phyloP scores from a whole-genome alignment of 2,113 vertebrate genomes.

The Psilopogon haemacephalus region DNA sequence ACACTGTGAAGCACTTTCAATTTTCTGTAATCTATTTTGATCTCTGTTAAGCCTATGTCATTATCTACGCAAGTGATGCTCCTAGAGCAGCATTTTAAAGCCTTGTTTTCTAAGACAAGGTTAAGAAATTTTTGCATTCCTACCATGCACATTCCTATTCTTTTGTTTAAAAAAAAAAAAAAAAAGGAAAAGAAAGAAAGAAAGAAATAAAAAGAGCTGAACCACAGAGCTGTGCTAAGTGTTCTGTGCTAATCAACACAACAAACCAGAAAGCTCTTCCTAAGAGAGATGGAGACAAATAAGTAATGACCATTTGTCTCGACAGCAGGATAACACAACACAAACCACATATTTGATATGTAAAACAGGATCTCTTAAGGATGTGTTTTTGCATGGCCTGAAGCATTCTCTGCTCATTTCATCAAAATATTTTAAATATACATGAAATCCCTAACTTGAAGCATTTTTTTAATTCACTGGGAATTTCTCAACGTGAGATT shows the following conservation, averaged over 20 bases:
- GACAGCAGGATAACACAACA: background rate
- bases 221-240: constrained; percentile 7
- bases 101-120: background rate
- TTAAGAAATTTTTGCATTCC: background rate
- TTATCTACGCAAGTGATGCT: background rate
- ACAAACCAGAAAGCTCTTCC: background rate
- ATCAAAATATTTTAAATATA: constrained; percentile 20
- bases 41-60: background rate
- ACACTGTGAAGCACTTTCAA: constrained; percentile 31
- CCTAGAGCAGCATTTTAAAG: background rate
- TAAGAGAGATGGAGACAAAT: background rate
- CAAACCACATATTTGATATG: constrained; percentile 45
- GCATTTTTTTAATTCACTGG: background rate
- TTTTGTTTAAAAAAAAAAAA: background rate
- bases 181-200: background rate
- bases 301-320: background rate
- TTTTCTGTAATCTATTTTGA: constrained; percentile 6
- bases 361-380: background rate
- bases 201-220: background rate
- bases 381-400: background rate
- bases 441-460: background rate
- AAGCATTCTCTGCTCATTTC: constrained; percentile 9
- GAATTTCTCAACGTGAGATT: background rate
- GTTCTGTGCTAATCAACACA: background rate
- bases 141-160: background rate